Evolutionary conservation across 1,140 invertebrate species (phyloP).

Genomic region (Pomacea maculata): DNA sequence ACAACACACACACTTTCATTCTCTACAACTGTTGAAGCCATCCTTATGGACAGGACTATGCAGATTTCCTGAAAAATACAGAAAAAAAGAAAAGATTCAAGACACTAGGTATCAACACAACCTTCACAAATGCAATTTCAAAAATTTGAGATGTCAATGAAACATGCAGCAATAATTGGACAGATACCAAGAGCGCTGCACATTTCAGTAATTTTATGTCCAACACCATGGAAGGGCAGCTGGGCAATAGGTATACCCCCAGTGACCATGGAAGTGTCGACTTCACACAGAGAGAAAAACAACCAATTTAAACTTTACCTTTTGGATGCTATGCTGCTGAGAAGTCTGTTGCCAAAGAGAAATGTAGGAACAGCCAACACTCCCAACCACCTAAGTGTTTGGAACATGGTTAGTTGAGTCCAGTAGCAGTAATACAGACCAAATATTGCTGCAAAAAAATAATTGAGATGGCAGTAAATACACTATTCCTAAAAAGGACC

Average conservation of each 20-base stretch:
- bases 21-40: too few species aligned
- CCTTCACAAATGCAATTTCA: too few species aligned
- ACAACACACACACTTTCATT: too few species aligned
- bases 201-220: conserved; percentile 8
- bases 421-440: conserved; percentile 89
- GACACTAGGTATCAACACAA: neutral
- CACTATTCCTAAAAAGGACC: neutral
- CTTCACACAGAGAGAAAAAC: neutral
- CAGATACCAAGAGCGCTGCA: neutral
- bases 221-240: conserved; percentile 24
- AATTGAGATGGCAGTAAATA: neutral
- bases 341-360: conserved; percentile 88
- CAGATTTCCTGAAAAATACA: conserved; percentile 33
- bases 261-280: conserved; percentile 18
- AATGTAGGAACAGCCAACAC: conserved; percentile 87
- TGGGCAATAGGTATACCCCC: neutral
- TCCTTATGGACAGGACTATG: neutral
- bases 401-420: conserved; percentile 94
- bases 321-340: conserved; percentile 77
- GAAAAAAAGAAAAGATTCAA: neutral
- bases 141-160: neutral
- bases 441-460: conserved; percentile 76
- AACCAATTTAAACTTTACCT: conserved; percentile 39
- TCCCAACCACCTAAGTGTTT: conserved; percentile 89
- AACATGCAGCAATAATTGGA: neutral